These are phyloP conservation scores for Julus scandinavius DNA, from an alignment of 2,888 invertebrate species.

Conservation along the genomic window DNA sequence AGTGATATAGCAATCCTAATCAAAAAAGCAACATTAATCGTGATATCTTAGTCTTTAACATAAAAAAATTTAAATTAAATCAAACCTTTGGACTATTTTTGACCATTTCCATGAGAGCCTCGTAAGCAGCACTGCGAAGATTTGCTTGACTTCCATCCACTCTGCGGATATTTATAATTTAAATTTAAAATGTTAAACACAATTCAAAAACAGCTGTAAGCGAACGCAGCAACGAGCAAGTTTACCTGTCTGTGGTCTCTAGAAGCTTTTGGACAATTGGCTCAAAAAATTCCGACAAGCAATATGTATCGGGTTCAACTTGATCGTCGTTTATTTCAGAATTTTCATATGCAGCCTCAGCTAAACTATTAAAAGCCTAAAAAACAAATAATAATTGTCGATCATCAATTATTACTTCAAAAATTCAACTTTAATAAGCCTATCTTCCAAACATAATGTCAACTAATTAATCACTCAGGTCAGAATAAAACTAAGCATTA, in stretches of 20 bases:
- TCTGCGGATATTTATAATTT: conserved; percentile 66
- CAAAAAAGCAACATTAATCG: conserved; percentile 15
- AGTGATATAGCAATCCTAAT: conserved; percentile 88
- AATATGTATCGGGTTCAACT: conserved; percentile 86
- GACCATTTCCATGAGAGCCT: conserved; percentile 99
- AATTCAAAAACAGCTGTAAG: background rate
- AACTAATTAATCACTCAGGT: background rate
- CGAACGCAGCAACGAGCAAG: background rate
- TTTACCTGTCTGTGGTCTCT: conserved; percentile 85
- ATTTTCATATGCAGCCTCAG: conserved; percentile 93
- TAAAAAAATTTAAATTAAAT: conserved; percentile 37
- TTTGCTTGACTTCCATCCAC: conserved; percentile 93
- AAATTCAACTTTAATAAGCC: background rate
- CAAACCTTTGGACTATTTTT: conserved; percentile 89
- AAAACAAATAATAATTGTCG: background rate
- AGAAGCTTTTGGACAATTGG: conserved; percentile 90
- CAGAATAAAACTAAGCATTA: background rate
- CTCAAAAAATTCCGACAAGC: conserved; percentile 92
- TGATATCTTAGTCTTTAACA: background rate
- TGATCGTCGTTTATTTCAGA: conserved; percentile 70
- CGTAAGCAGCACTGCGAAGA: conserved; percentile 95
- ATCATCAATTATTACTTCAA: background rate
- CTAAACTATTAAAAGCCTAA: conserved; percentile 88
- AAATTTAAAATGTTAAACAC: background rate
- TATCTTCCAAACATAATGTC: no score